Evolutionary conservation across 2,888 invertebrate genomes (phyloP), one percentile per base, ranked within the genome.

Genomic region (Panorpa germanica): DNA sequence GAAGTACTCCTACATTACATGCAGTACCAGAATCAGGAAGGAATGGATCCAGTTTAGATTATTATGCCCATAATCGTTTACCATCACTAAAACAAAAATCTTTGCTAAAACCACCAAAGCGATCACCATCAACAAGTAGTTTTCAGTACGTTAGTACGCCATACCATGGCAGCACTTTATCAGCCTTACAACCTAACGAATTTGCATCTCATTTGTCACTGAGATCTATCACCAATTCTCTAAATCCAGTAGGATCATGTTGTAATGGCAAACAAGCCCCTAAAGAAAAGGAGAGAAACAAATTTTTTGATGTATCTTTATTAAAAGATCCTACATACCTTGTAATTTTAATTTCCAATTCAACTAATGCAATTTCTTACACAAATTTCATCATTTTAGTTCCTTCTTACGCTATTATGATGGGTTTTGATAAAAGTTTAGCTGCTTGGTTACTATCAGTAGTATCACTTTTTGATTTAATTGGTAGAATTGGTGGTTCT

Each of bases 121-220:
- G 69, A 2, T 78, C 73, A 16, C 75, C 80, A 0, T 81, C 80
- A 0, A 72, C 73, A 0, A 80, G 81, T 20, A 81, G 81, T 27
- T 81, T 85, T 40, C 74, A 81, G 37, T 85, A 83, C 44, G 68
- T 83, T 47, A 77, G 77, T 26, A 83, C 83, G 1, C 78, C 82
- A 1, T 83, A 80, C 45, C 83, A 83, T 41, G 83, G 83, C 1
- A 81, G 82, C 23, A 81, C 82, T 0, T 43, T 83, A 1, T 78
- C 80, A 0, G 68, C 66, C 0, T 65, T 82, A 37, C 75, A 78
- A 36, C 75, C 75, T 0, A 70, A 71, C 45, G 75, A 75, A 39
- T 75, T 78, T 45, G 73, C 80, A 0, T 80, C 77, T 2, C 78
- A 78, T 27, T 65, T 81, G 37, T 80, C 80, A 9, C 46, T 81